Evolutionary conservation across 2,888 invertebrate genomes (phyloP).

Genomic region (Monoplex corrugatus): DNA sequence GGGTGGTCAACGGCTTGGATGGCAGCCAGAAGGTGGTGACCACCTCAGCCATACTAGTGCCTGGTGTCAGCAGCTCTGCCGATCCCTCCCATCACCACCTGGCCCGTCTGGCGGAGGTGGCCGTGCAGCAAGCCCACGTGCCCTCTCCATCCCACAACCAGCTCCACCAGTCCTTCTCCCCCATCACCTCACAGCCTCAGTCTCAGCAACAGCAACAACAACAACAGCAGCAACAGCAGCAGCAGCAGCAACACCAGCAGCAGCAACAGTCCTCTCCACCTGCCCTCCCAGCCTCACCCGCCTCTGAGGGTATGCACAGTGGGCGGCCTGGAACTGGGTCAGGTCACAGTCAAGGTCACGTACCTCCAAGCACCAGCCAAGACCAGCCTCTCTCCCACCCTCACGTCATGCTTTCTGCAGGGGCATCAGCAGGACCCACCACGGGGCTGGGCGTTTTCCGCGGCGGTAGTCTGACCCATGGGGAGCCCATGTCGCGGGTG

Average conservation of each 20-base stretch:
- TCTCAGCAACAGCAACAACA: slow-evolving; percentile 44
- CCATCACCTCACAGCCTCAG: slow-evolving; percentile 23
- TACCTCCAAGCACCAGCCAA: not conserved
- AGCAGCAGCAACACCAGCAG: slow-evolving; percentile 49
- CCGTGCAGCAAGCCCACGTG: slow-evolving; percentile 40
- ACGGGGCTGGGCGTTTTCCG: slow-evolving; percentile 52
- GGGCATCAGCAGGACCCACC: slow-evolving; percentile 63
- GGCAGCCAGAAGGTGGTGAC: not conserved
- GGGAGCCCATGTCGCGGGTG: slow-evolving; percentile 60
- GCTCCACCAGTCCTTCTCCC: not conserved
- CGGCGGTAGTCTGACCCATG: slow-evolving; percentile 63
- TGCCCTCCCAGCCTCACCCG: slow-evolving; percentile 27
- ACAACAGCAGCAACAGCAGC: slow-evolving; percentile 42
- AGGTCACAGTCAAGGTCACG: slow-evolving; percentile 52
- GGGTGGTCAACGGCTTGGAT: not conserved
- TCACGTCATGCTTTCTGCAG: slow-evolving; percentile 59
- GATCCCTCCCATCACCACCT: not conserved
- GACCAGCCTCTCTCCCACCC: slow-evolving; percentile 31
- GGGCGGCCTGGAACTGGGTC: slow-evolving; percentile 52
- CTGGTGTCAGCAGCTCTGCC: slow-evolving; percentile 23
- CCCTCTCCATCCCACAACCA: not conserved
- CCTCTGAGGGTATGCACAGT: slow-evolving; percentile 61
- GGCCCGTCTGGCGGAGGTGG: not conserved
- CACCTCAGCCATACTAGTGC: slow-evolving; percentile 30
- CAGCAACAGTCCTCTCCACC: not conserved